These are phyloP conservation scores for Brachylomia viminalis DNA, from an alignment of 2,888 invertebrate genomes.

Conservation along the genomic window DNA sequence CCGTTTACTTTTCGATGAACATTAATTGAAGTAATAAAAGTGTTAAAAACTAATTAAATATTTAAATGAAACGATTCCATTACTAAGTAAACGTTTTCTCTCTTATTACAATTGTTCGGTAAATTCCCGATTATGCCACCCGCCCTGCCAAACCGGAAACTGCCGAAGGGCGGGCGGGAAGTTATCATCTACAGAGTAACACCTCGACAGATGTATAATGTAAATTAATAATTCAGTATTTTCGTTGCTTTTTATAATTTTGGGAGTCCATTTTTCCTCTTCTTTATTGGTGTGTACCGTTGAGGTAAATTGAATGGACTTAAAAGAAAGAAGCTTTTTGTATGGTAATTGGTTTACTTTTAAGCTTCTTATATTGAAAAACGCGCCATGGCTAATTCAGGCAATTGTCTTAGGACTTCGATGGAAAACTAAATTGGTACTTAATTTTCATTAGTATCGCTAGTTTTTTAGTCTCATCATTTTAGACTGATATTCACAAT, in stretches of 20 bases:
- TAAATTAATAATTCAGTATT: slow-evolving; percentile 57
- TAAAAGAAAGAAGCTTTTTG: neutral
- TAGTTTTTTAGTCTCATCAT: too few relatives aligned
- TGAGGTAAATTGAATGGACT: slow-evolving; percentile 31
- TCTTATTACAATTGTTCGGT: slow-evolving; percentile 70
- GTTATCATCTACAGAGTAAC: slow-evolving; percentile 70
- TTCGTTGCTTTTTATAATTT: slow-evolving; percentile 47
- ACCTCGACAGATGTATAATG: slow-evolving; percentile 67
- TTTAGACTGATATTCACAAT: too few relatives aligned
- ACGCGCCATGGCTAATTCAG: neutral
- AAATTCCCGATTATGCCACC: slow-evolving; percentile 74
- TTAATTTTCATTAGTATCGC: neutral
- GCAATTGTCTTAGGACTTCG: neutral
- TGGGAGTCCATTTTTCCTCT: slow-evolving; percentile 24
- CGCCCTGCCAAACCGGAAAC: slow-evolving; percentile 62
- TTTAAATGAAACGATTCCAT: slow-evolving; percentile 59
- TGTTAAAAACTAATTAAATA: slow-evolving; percentile 57
- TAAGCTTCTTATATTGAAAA: slow-evolving; percentile 5
- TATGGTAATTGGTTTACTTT: slow-evolving; percentile 29
- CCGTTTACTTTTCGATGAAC: slow-evolving; percentile 25
- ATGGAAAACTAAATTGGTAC: neutral
- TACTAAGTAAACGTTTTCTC: slow-evolving; percentile 56
- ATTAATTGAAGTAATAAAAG: slow-evolving; percentile 33
- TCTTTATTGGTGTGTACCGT: slow-evolving; percentile 7
- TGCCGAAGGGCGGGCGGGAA: slow-evolving; percentile 63